A percentile compares a stretch with the other conserved stretches of the same genome.
Conservation (phyloP, 1,140 invertebrate genomes). For the Daktulosphaira vitifoliae region DNA sequence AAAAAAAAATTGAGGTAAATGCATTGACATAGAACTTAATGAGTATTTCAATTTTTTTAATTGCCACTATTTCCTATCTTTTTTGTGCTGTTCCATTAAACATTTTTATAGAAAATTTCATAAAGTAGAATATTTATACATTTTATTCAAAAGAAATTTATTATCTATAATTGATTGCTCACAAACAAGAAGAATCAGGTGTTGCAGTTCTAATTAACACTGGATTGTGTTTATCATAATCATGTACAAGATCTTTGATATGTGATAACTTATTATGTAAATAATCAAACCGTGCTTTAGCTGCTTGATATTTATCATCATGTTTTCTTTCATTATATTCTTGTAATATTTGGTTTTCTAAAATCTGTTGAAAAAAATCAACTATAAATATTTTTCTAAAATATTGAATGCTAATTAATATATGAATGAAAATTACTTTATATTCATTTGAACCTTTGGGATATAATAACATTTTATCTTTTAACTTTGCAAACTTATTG, state of each 20-base stretch:
- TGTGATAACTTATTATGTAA: slow-evolving; percentile 82
- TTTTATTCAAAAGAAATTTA: slow-evolving; percentile 22
- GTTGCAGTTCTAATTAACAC: slow-evolving; percentile 23
- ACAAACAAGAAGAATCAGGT: slow-evolving; percentile 29
- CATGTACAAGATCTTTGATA: slow-evolving; percentile 74
- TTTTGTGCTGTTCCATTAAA: slow-evolving; percentile 16
- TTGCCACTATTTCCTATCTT: slow-evolving; percentile 1
- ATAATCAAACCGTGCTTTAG: slow-evolving; percentile 69
- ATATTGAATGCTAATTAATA: too few species aligned
- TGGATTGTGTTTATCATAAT: slow-evolving; percentile 55
- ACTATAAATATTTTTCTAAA: too few species aligned
- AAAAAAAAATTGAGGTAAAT: slow-evolving; percentile 20
- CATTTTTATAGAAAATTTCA: slow-evolving; percentile 22
- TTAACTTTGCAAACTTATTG: slow-evolving; percentile 62
- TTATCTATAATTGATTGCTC: slow-evolving; percentile 21
- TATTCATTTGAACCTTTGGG: slow-evolving; percentile 47
- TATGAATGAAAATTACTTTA: too few species aligned
- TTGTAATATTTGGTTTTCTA: slow-evolving; percentile 64
- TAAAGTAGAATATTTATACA: slow-evolving; percentile 19
- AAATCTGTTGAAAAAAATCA: too few species aligned
- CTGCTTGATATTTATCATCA: slow-evolving; percentile 59
- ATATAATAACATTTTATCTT: slow-evolving; percentile 49
- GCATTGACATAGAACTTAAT: slow-evolving; percentile 17
- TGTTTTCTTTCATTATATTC: slow-evolving; percentile 72
- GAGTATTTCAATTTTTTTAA: slow-evolving; percentile 6